These are phyloP conservation scores for Ostrea denselamellosa DNA, from an alignment of 1,140 invertebrate genomes.

Conservation along the genomic window DNA sequence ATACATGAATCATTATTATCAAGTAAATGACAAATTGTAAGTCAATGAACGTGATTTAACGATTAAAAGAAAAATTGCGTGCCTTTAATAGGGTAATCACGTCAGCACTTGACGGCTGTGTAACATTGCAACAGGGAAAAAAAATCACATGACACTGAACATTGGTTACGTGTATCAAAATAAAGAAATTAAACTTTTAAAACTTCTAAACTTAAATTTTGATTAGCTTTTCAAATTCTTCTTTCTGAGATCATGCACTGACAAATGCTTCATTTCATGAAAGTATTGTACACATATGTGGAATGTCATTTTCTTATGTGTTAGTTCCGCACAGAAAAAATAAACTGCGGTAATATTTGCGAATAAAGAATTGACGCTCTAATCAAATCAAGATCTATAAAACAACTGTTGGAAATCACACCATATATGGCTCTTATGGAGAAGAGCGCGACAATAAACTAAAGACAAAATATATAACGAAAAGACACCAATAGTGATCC, in stretches of 20 bases:
- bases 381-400: background rate
- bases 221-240: background rate
- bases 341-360: background rate
- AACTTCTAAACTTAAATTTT: background rate
- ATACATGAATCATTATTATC: background rate
- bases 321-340: background rate
- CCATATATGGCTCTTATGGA: background rate
- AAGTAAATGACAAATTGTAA: background rate
- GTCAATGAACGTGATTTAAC: background rate
- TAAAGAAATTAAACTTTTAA: too few relatives aligned
- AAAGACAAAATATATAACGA: background rate
- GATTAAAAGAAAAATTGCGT: background rate
- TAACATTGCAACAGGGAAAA: background rate
- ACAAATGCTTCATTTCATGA: background rate
- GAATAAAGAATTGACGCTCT: background rate
- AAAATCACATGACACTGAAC: background rate
- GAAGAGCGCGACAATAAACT: background rate
- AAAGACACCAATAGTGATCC: background rate
- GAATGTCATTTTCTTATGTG: background rate
- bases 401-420: too few relatives aligned
- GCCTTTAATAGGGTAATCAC: background rate
- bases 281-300: background rate
- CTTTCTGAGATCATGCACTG: background rate
- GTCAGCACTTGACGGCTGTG: background rate
- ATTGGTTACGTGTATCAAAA: too few relatives aligned